Conservation (phyloP, 2,113 vertebrate genomes). For the Datnioides undecimradiatus region DNA sequence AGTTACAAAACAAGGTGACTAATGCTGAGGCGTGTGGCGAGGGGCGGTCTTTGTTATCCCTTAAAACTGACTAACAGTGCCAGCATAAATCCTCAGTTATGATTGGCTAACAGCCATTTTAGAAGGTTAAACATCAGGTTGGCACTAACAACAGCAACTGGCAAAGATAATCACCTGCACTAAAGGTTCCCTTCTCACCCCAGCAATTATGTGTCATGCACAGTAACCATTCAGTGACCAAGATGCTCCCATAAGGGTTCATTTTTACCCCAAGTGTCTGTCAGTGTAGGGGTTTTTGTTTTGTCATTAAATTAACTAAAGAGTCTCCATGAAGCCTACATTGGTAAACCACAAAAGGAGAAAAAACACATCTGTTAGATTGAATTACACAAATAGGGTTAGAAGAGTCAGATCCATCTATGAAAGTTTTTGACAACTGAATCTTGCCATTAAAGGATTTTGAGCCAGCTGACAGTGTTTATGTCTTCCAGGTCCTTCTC, state of each 20-base stretch:
- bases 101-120: neutral
- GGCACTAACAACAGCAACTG: neutral
- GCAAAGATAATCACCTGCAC: neutral
- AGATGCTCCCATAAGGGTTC: too few species aligned
- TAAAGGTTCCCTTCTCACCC: too few species aligned
- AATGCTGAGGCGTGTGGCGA: neutral
- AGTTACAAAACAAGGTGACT: neutral
- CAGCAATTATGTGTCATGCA: too few species aligned
- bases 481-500: neutral
- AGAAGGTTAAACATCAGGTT: neutral
- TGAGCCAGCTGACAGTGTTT: neutral
- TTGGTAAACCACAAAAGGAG: neutral
- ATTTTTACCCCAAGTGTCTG: neutral
- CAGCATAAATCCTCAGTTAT: slow-evolving; percentile 4
- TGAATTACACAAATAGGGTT: too few species aligned
- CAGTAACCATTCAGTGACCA: too few species aligned
- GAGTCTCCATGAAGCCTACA: neutral
- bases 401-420: neutral
- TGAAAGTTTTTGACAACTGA: neutral
- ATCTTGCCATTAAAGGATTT: neutral
- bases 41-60: neutral
- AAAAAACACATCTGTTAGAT: neutral
- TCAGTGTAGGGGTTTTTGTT: neutral
- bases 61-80: neutral
- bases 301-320: neutral